Percentiles rank a stretch among this genome's conserved stretches.
phyloP scores from a whole-genome alignment of 23 tunicate species.

The Halocynthia aurantium region DNA sequence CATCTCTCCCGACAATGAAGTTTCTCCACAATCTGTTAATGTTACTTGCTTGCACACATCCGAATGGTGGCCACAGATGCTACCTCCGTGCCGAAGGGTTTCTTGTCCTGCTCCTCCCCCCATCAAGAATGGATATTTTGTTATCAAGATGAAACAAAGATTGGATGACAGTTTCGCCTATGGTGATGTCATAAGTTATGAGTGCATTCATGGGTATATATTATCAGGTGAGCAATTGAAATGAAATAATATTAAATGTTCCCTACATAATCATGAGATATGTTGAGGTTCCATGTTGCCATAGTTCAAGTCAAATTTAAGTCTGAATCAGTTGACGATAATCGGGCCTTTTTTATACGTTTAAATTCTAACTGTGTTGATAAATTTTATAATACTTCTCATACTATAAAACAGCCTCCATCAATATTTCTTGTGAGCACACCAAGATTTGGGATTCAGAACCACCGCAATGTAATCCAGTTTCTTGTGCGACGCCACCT shows the following conservation, averaged over 20 bases:
- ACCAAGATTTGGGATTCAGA: constrained; percentile 30
- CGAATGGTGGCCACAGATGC: not conserved
- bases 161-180: not conserved
- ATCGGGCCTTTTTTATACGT: too few relatives aligned
- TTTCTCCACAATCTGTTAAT: too few relatives aligned
- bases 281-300: too few relatives aligned
- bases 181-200: constrained; percentile 8
- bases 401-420: too few relatives aligned
- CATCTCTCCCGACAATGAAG: not conserved
- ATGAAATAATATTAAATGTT: not conserved
- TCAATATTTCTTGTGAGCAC: constrained; percentile 29
- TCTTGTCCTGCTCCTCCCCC: not conserved
- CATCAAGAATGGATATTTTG: constrained; percentile 1
- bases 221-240: constrained; percentile 4
- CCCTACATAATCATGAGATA: not conserved
- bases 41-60: not conserved
- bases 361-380: too few relatives aligned
- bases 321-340: too few relatives aligned
- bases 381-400: too few relatives aligned
- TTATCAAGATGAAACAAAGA: not conserved
- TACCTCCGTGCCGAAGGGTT: not conserved
- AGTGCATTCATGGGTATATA: constrained; percentile 9
- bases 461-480: constrained; percentile 62
- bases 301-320: too few relatives aligned
- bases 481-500: constrained; percentile 56